Base-by-base conservation (phyloP, 2,797 vertebrate genomes). In the Eospalax fontanierii region DNA sequence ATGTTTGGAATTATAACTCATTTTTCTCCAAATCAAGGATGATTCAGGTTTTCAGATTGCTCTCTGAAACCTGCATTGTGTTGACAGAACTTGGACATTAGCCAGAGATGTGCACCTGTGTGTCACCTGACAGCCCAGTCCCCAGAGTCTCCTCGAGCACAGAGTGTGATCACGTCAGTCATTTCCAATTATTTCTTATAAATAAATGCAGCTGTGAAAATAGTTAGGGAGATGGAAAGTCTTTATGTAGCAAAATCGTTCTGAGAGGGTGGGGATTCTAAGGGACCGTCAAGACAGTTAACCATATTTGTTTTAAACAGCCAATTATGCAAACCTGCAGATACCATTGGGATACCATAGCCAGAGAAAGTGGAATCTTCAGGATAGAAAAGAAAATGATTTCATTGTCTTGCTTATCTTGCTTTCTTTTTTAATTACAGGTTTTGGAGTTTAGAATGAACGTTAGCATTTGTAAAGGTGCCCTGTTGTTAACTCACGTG, bases 1-100 rank as follows among this genome's bases (percentile, higher is more conserved):
- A 35, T 94, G 94, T 91, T 84, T 73, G 78, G 75, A 91, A 92
- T 89, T 88, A 89, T 8, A 68, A 76, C 4, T 30, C 46, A 28
- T 73, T 91, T 91, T 94, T 57, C 95, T 88, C 6, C 0, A 50
- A 96, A 90, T 90, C 89, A 88, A 59, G 61, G 75, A 57, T 38
- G 71, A 84, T 89, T 93, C n/a, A 22, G 68, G 43, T 18, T 78
- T 43, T 74, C 33, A 19, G 9, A n/a, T 57, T 74, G 43, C 74
- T 80, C 88, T 75, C 63, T 50, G 59, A 43, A 74, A 46, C 0
- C 0, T 5, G 75, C 63, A 2, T 76, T 38, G 90, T 92, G 89
- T 59, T 87, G 96, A 61, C 21, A 38, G 94, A n/a, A 61, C 74
- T 81, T 74, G 91, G 94, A 71, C 35, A 4, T 71, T 57, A 46